Conservation (phyloP, 2,113 vertebrate species). For the Hippocampus zosterae region DNA sequence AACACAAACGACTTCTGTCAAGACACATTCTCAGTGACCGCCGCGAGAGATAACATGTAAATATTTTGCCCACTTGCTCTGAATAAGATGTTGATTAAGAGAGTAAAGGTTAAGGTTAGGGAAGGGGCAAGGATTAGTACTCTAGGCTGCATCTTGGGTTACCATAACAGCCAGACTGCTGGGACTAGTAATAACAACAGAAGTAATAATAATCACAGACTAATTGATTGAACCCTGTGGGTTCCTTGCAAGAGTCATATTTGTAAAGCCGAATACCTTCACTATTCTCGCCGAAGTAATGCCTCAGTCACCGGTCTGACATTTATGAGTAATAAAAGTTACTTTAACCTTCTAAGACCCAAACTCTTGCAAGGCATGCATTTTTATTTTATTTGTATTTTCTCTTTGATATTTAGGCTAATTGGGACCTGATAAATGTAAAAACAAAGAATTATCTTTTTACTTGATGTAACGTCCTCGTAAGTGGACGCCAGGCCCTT, state of each 20-base stretch:
- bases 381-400: too few species aligned
- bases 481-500: too few species aligned
- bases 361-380: too few species aligned
- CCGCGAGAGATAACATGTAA: slow-evolving; percentile 64
- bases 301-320: slow-evolving; percentile 35
- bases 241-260: slow-evolving; percentile 69
- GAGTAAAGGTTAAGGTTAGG: slow-evolving; percentile 77
- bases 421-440: too few species aligned
- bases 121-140: slow-evolving; percentile 72
- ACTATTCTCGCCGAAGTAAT: slow-evolving; percentile 53
- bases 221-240: slow-evolving; percentile 77
- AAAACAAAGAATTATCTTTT: too few species aligned
- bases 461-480: too few species aligned
- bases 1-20: slow-evolving; percentile 45
- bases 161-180: slow-evolving; percentile 74
- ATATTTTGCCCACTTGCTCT: slow-evolving; percentile 71
- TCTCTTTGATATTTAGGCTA: too few species aligned
- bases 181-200: slow-evolving; percentile 77
- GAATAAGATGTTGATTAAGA: slow-evolving; percentile 79
- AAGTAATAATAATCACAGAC: slow-evolving; percentile 78
- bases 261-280: slow-evolving; percentile 64
- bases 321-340: slow-evolving; percentile 24
- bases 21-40: slow-evolving; percentile 54
- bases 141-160: slow-evolving; percentile 70
- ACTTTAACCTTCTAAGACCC: too few species aligned